Percentiles rank a stretch among this genome's conserved stretches.
Evolutionary conservation across 2,113 vertebrate genomes (phyloP).

Genomic region (Limnothrissa miodon): DNA sequence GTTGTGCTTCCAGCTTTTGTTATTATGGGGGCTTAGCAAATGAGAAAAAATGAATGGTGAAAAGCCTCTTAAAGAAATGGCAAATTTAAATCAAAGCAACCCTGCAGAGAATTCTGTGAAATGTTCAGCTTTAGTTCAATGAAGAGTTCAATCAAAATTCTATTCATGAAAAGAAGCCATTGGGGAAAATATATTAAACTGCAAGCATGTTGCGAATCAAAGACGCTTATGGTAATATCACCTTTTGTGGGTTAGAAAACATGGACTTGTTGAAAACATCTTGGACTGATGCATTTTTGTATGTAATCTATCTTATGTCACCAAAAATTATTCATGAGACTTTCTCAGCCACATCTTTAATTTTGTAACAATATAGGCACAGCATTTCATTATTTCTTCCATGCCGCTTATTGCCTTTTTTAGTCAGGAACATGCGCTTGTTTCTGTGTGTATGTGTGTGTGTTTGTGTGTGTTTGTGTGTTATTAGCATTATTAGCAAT

Average conservation of each 20-base stretch:
- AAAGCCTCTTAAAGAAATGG: not conserved
- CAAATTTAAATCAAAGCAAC: not conserved
- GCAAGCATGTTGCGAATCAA: not conserved
- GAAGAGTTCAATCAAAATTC: not conserved
- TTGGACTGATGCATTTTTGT: not conserved
- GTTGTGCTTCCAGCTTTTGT: slow-evolving; percentile 23
- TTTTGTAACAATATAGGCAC: not conserved
- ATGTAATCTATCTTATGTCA: not conserved
- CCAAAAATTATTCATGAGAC: not conserved
- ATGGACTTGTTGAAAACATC: no score
- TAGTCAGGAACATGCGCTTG: not conserved
- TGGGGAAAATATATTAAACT: not conserved
- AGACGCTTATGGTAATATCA: not conserved
- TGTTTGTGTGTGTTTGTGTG: not conserved
- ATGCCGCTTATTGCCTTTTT: not conserved
- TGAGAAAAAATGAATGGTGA: slow-evolving; percentile 31
- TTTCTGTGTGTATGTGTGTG: not conserved
- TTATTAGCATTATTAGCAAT: not conserved
- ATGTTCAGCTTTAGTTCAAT: not conserved
- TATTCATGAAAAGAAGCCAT: not conserved
- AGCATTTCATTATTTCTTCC: not conserved
- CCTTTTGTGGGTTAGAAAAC: not conserved
- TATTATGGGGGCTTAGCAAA: slow-evolving; percentile 15
- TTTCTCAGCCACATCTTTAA: not conserved
- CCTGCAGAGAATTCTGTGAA: not conserved